phyloP scores from a whole-genome alignment of 2,797 vertebrate species.

The Pterois miles region DNA sequence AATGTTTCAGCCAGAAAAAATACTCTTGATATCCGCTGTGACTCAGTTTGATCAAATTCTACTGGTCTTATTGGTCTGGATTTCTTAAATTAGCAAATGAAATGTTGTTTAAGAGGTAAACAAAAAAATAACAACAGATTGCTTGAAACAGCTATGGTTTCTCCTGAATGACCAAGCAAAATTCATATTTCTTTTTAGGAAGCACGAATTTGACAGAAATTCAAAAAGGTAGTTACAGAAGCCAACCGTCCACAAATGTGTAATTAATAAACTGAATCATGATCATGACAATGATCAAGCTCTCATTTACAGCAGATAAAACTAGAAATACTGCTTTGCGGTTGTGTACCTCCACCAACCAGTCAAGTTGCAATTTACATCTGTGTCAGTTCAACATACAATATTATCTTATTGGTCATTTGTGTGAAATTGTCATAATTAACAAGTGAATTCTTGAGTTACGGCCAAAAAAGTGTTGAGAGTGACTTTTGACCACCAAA shows the following conservation, averaged over 20 bases:
- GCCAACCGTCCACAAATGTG: neutral
- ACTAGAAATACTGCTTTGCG: no score
- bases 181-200: neutral
- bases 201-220: slow-evolving; percentile 5
- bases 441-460: neutral
- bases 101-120: slow-evolving; percentile 12
- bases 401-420: neutral
- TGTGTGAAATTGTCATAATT: neutral
- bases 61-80: neutral
- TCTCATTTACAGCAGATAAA: neutral
- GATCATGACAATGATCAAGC: no score
- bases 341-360: no score
- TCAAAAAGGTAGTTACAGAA: neutral
- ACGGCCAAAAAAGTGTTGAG: neutral
- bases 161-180: neutral
- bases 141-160: neutral
- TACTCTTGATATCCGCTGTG: neutral
- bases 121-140: neutral
- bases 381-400: neutral
- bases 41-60: neutral
- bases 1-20: slow-evolving; percentile 2
- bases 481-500: neutral
- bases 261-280: neutral
- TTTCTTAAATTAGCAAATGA: slow-evolving; percentile 22
- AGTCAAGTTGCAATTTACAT: no score